phyloP scores from a whole-genome alignment of 1,140 invertebrate species.

The Fopius arisanus region DNA sequence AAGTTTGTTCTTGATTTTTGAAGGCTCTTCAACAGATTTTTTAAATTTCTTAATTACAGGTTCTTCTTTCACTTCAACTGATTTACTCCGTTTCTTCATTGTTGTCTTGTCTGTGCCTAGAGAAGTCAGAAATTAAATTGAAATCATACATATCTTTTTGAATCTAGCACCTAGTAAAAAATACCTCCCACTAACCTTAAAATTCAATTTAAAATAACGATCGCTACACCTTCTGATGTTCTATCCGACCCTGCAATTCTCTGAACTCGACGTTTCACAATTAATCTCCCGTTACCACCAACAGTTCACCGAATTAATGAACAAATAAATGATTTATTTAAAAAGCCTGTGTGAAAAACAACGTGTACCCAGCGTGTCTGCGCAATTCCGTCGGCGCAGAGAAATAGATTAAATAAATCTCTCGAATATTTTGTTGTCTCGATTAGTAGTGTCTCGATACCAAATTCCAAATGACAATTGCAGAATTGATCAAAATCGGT shows the following conservation, averaged over 20 bases:
- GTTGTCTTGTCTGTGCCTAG: background rate
- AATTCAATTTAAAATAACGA: too few relatives aligned
- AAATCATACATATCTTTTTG: too few relatives aligned
- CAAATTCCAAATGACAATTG: too few relatives aligned
- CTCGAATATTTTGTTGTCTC: too few relatives aligned
- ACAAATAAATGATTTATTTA: background rate
- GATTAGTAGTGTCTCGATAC: too few relatives aligned
- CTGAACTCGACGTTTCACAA: too few relatives aligned
- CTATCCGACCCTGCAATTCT: too few relatives aligned
- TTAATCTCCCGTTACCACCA: background rate
- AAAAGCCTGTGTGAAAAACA: background rate
- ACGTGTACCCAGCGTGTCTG: background rate
- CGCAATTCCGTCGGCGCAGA: background rate
- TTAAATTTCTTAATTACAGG: background rate
- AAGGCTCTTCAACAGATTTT: background rate
- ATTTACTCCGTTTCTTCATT: background rate
- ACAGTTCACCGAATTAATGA: background rate
- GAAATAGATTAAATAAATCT: too few relatives aligned
- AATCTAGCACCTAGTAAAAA: too few relatives aligned
- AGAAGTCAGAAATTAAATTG: background rate
- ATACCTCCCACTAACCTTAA: too few relatives aligned
- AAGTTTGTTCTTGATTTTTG: background rate
- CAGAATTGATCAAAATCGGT: too few relatives aligned
- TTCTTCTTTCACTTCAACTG: background rate
- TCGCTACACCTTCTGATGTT: too few relatives aligned